Evolutionary conservation across 2,797 vertebrate genomes (phyloP).

Genomic region (Podarcis lilfordi): DNA sequence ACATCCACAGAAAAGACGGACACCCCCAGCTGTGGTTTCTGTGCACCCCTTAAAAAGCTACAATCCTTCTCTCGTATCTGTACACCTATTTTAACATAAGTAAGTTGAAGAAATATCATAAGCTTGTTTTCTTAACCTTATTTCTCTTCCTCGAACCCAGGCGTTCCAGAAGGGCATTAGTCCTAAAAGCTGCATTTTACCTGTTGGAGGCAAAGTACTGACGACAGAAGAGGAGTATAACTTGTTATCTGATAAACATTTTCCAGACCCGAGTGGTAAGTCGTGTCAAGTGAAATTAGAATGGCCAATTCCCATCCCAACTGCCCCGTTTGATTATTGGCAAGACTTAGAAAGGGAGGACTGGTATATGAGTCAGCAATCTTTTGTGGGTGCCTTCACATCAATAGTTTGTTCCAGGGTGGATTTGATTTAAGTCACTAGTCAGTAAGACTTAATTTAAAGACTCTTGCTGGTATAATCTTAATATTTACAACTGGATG

Average conservation of each 20-base stretch:
- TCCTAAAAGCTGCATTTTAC: slow-evolving; percentile 82
- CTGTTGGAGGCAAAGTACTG: slow-evolving; percentile 86
- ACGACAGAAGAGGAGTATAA: slow-evolving; percentile 88
- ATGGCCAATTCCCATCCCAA: not conserved
- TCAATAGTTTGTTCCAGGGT: too few relatives aligned
- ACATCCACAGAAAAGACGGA: not conserved
- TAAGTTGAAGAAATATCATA: slow-evolving; percentile 13
- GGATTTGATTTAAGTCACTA: not conserved
- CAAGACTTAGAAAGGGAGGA: not conserved
- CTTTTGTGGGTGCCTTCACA: too few relatives aligned
- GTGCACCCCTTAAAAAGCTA: not conserved
- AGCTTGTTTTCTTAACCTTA: not conserved
- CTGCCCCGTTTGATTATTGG: not conserved
- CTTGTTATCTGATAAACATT: slow-evolving; percentile 85
- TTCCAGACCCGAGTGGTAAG: slow-evolving; percentile 88
- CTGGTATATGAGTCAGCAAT: too few relatives aligned
- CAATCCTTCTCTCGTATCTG: not conserved
- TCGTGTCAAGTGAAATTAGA: not conserved
- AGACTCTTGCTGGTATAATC: too few relatives aligned
- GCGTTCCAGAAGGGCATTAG: slow-evolving; percentile 83
- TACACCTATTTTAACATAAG: not conserved
- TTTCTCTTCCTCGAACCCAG: slow-evolving; percentile 70
- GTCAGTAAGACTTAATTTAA: too few relatives aligned
- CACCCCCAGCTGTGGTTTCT: not conserved
- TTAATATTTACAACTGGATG: not conserved